phyloP scores from a whole-genome alignment of 2,888 invertebrate genomes.

The Noctua comes region DNA sequence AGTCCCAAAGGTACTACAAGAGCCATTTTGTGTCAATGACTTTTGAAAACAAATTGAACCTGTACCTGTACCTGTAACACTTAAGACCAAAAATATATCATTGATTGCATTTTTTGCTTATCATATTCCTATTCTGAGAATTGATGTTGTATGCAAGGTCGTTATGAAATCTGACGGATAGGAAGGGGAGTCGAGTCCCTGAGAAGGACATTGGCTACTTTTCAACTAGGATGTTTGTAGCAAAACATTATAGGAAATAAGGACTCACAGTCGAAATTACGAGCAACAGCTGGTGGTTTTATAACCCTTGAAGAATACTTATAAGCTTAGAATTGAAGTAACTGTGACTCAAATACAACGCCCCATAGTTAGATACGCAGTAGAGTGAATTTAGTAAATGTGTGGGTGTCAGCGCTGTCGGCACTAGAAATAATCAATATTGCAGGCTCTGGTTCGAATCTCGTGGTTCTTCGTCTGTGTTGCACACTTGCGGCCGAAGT shows the following conservation, averaged over 20 bases:
- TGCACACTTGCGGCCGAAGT: conserved; percentile 87
- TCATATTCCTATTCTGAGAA: background rate
- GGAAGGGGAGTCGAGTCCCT: background rate
- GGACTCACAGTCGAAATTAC: background rate
- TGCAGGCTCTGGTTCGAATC: conserved; percentile 83
- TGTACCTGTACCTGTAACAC: background rate
- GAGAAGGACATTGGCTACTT: background rate
- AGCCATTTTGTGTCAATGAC: background rate
- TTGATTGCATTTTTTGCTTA: too few species aligned
- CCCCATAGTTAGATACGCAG: conserved; percentile 48
- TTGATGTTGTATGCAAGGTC: background rate
- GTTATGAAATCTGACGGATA: background rate
- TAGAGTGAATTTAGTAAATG: conserved; percentile 53
- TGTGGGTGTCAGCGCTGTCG: conserved; percentile 66
- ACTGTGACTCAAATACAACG: conserved; percentile 11
- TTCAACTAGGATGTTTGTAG: background rate
- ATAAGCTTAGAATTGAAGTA: background rate
- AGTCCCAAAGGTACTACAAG: background rate
- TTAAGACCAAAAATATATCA: too few species aligned
- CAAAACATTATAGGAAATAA: background rate
- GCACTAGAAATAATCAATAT: conserved; percentile 86
- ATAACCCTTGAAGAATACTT: conserved; percentile 12
- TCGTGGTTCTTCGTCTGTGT: conserved; percentile 81
- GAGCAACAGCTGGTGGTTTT: conserved; percentile 7
- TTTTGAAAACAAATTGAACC: background rate